Percentiles rank a stretch among this genome's conserved stretches.
Evolutionary conservation across 2,888 invertebrate species (phyloP).

Genomic region (Diloba caeruleocephala): DNA sequence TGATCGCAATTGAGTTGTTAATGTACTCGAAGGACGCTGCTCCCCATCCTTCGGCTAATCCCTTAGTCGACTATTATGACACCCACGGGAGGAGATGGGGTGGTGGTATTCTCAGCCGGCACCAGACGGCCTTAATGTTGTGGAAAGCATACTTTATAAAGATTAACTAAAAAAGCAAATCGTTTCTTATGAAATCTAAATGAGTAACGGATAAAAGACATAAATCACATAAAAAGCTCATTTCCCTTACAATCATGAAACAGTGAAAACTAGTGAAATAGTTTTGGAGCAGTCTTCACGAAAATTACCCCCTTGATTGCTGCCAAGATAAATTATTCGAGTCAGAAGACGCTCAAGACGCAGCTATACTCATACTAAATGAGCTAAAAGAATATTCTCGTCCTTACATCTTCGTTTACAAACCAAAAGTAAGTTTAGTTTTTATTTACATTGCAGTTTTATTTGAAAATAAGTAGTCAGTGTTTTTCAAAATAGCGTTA

Average conservation of each 20-base stretch:
- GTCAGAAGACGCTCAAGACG: slow-evolving; percentile 68
- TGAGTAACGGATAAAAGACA: slow-evolving; percentile 1
- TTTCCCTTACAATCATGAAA: slow-evolving; percentile 63
- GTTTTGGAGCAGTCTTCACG: slow-evolving; percentile 76
- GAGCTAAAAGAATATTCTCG: slow-evolving; percentile 5
- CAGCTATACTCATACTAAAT: slow-evolving; percentile 53
- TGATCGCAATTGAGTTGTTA: too few relatives aligned
- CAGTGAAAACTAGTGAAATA: slow-evolving; percentile 69
- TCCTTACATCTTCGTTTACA: too few relatives aligned
- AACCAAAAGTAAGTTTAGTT: too few relatives aligned
- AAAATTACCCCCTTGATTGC: slow-evolving; percentile 85
- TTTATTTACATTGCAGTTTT: too few relatives aligned
- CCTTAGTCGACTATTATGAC: too few relatives aligned
- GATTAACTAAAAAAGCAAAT: not conserved
- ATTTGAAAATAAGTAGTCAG: too few relatives aligned
- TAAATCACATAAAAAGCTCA: slow-evolving; percentile 47
- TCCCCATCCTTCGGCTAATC: too few relatives aligned
- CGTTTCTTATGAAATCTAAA: not conserved
- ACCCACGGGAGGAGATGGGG: too few relatives aligned
- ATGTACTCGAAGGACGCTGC: too few relatives aligned
- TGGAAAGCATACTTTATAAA: not conserved
- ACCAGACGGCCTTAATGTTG: too few relatives aligned
- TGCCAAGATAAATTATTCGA: slow-evolving; percentile 83
- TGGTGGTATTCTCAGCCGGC: too few relatives aligned
- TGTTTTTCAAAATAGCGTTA: too few relatives aligned